Base-by-base conservation (phyloP, 2,113 vertebrate species). In the Phocoena sinus region DNA sequence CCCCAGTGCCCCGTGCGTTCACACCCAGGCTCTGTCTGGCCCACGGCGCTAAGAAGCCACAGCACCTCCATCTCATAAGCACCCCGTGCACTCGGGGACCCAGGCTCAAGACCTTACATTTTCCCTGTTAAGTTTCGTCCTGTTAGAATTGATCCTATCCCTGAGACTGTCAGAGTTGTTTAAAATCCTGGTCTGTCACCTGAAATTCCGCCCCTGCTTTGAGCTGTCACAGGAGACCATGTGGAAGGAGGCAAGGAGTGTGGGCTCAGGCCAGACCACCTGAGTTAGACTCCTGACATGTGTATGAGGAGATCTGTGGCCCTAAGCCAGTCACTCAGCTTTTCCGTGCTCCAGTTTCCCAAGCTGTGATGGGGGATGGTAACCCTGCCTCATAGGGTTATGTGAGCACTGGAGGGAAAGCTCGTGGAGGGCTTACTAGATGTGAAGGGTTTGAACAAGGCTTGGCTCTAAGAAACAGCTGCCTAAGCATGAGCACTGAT, bases 51-150 rank as follows among this genome's bases (percentile, higher is more conserved):
- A 2, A 65, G 31, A 50, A 14, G 36, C 56, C 65, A 15, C 1
- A 9, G 13, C 0, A 0, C 26, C 76, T 11, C 76, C 53, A 0
- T 21, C 25, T 9, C 4, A 2, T 4, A 2, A 28, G 41, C 15
- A 0, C 0, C 2, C 33, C 0, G 0, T 2, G 21, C 14, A 44
- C 50, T 12, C 2, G 0, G 82, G 67, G 18, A 8, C 28, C 31
- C 44, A 8, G 14, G 13, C 18, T 5, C 53, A 13, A 4, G 9
- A 1, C 81, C 68, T 81, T 13, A 25, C 44, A 3, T 25, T 9
- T 21, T 71, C 62, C 87, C n/a, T 44, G n/a, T 20, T 31, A 9
- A 12, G 20, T 50, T 38, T 41, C 18, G 5, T 68, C 65, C 21
- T 85, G n/a, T 50, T 28, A 50, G 56, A 20, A 77, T 67, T 20